These are phyloP conservation scores for Melanaphis sacchari DNA, from an alignment of 1,140 invertebrate species.

Conservation along the genomic window DNA sequence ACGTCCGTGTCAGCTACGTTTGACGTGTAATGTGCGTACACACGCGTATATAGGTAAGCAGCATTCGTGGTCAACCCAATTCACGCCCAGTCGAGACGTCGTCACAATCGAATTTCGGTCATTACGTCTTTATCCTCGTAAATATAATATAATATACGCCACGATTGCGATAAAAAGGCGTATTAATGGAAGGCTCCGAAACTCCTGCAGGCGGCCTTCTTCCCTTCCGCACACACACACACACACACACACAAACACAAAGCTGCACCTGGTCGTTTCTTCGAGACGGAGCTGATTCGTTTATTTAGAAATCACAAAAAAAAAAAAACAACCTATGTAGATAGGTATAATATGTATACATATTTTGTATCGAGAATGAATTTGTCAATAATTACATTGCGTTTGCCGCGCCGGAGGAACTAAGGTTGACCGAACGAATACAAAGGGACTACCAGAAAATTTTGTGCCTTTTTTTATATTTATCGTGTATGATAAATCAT, in stretches of 20 bases:
- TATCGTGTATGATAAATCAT: constrained; percentile 21
- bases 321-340: not conserved
- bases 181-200: not conserved
- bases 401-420: not conserved
- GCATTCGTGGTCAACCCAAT: constrained; percentile 38
- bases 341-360: not conserved
- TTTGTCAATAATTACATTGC: constrained; percentile 47
- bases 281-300: not conserved
- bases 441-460: not conserved
- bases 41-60: not conserved
- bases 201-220: not conserved
- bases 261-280: constrained; percentile 43
- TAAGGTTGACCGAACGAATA: not conserved
- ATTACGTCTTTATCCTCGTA: constrained; percentile 18
- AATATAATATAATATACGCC: not conserved
- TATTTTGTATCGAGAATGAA: not conserved
- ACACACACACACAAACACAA: not conserved
- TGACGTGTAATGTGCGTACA: too few relatives aligned
- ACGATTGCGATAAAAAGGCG: constrained; percentile 23
- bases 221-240: constrained; percentile 14
- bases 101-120: constrained; percentile 24
- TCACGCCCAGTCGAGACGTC: constrained; percentile 22
- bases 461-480: not conserved
- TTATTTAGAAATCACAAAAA: constrained; percentile 1
- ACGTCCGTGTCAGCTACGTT: not conserved